Conservation (phyloP, 2,113 vertebrate genomes). For the Hystrix cristata region DNA sequence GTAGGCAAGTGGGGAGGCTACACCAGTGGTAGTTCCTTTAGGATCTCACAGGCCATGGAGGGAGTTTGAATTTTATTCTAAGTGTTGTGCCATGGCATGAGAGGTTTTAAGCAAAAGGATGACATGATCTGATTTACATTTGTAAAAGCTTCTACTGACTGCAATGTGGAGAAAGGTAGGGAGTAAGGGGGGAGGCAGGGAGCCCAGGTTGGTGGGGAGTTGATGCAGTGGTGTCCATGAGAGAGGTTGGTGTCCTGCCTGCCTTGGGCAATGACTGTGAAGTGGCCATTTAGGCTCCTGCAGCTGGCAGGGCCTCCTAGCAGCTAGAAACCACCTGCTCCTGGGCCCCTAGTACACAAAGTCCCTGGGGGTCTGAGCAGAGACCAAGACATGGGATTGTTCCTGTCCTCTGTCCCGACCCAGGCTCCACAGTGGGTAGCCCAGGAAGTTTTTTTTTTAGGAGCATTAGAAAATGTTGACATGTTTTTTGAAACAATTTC, state of each 20-base stretch:
- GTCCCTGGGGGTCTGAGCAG: neutral
- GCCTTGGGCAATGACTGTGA: neutral
- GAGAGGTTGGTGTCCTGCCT: neutral
- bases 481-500: conserved; percentile 92
- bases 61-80: conserved; percentile 66
- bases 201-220: neutral
- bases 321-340: neutral
- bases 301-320: neutral
- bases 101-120: conserved; percentile 70
- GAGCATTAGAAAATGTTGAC: conserved; percentile 88
- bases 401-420: neutral
- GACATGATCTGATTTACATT: conserved; percentile 71
- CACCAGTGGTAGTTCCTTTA: neutral
- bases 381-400: neutral
- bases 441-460: conserved; percentile 87
- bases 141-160: conserved; percentile 75
- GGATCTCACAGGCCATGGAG: neutral
- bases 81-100: conserved; percentile 66
- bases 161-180: neutral
- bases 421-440: conserved; percentile 77
- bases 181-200: conserved; percentile 21
- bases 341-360: neutral
- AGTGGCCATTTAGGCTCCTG: neutral
- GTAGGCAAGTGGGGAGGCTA: neutral
- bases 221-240: neutral